Conservation (phyloP, 1,140 invertebrate species). For the Hypothenemus hampei region DNA sequence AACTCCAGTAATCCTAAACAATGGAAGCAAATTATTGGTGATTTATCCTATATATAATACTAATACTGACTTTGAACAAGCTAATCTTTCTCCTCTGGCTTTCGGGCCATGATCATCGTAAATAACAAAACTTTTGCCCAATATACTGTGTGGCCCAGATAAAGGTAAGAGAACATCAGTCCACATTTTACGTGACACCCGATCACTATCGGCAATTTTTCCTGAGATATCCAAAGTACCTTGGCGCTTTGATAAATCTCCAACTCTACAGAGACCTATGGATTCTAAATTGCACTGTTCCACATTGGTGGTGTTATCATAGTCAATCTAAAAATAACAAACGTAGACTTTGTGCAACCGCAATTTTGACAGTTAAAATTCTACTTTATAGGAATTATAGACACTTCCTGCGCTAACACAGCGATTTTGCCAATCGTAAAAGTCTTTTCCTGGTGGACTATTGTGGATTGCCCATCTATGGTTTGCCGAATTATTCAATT, state of each 20-base stretch:
- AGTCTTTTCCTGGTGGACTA: conserved; percentile 69
- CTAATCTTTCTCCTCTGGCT: conserved; percentile 79
- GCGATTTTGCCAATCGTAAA: conserved; percentile 83
- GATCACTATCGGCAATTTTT: conserved; percentile 56
- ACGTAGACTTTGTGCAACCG: not conserved
- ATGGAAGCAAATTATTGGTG: conserved; percentile 26
- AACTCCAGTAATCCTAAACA: conserved; percentile 61
- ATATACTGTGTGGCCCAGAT: conserved; percentile 65
- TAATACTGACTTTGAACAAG: conserved; percentile 69
- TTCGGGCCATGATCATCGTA: conserved; percentile 84
- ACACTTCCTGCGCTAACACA: conserved; percentile 75
- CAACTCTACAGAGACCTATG: conserved; percentile 59
- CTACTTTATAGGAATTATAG: conserved; percentile 78
- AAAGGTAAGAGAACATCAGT: conserved; percentile 75
- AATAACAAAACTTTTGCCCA: conserved; percentile 81
- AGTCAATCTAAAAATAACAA: conserved; percentile 45
- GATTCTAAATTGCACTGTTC: conserved; percentile 50
- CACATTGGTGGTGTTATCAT: conserved; percentile 38
- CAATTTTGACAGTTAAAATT: conserved; percentile 26
- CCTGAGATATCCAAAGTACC: conserved; percentile 71
- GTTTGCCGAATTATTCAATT: conserved; percentile 68
- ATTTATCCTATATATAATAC: not conserved
- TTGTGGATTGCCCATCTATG: conserved; percentile 69
- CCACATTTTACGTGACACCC: conserved; percentile 67
- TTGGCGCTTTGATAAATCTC: conserved; percentile 63